These are phyloP conservation scores for Cataglyphis albicans DNA, from an alignment of 2,888 invertebrate species.

Conservation along the genomic window DNA sequence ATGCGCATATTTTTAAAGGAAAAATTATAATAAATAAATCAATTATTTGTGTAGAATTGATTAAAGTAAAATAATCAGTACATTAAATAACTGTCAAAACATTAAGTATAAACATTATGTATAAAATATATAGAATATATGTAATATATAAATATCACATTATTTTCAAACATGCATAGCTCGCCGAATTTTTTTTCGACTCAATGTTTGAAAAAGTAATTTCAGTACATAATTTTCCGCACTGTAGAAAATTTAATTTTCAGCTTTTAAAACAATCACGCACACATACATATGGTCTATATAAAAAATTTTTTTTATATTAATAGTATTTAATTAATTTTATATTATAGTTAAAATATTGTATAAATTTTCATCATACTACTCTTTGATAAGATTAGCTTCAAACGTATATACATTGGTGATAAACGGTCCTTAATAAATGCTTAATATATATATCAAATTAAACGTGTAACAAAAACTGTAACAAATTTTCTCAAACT, in stretches of 20 bases:
- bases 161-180: background rate
- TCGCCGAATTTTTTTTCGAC: background rate
- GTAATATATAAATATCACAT: background rate
- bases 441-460: background rate
- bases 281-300: background rate
- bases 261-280: background rate
- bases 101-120: background rate
- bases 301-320: background rate
- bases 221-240: background rate
- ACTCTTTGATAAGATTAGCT: constrained; percentile 39
- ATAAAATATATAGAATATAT: no score
- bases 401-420: background rate
- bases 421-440: constrained; percentile 3
- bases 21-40: background rate
- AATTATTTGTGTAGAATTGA: background rate
- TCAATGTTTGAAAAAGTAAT: background rate
- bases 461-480: background rate
- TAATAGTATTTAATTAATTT: background rate
- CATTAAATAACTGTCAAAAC: background rate
- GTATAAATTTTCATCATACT: constrained; percentile 36
- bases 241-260: constrained; percentile 1
- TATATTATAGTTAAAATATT: constrained; percentile 11
- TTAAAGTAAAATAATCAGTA: background rate
- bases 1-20: background rate
- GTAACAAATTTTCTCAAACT: background rate